A percentile compares a stretch with the other conserved stretches of the same genome.
These are phyloP conservation scores for Crotalus tigris DNA, from an alignment of 2,113 vertebrate species.

Conservation along the genomic window DNA sequence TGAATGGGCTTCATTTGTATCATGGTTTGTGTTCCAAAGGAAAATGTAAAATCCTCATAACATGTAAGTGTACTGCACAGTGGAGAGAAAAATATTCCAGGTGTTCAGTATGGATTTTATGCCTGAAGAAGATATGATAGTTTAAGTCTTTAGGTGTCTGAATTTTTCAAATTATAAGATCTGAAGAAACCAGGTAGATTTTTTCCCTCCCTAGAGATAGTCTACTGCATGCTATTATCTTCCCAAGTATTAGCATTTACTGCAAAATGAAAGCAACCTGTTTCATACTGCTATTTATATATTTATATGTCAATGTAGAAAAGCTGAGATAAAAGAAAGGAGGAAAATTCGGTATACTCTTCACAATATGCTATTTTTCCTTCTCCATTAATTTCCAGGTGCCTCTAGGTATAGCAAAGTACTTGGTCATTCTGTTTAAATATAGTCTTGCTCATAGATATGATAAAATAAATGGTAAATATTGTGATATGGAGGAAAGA, in stretches of 20 bases:
- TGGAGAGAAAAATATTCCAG: slow-evolving; percentile 21
- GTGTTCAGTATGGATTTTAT: slow-evolving; percentile 47
- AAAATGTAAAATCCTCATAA: slow-evolving; percentile 47
- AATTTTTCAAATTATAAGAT: slow-evolving; percentile 53
- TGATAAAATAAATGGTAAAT: not conserved
- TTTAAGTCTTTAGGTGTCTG: slow-evolving; percentile 17
- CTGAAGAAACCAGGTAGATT: slow-evolving; percentile 41
- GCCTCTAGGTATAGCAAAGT: not conserved
- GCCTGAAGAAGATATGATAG: slow-evolving; percentile 22
- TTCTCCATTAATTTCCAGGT: not conserved
- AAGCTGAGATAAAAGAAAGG: slow-evolving; percentile 53
- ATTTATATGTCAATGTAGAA: slow-evolving; percentile 38
- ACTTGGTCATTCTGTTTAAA: slow-evolving; percentile 38
- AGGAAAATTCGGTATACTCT: not conserved
- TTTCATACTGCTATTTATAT: slow-evolving; percentile 52
- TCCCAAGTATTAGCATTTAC: slow-evolving; percentile 61
- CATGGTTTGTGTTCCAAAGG: slow-evolving; percentile 39
- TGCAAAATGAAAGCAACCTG: slow-evolving; percentile 57
- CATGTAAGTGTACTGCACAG: slow-evolving; percentile 11
- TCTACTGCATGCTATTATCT: slow-evolving; percentile 53
- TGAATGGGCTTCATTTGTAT: slow-evolving; percentile 21
- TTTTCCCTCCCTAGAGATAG: slow-evolving; percentile 35
- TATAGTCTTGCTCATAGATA: not conserved
- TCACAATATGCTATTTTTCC: slow-evolving; percentile 15
- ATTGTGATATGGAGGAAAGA: not conserved